A percentile compares a stretch with the other conserved stretches of the same genome.
phyloP scores from a whole-genome alignment of 2,888 invertebrate genomes.

The Lasioglossum villosulum region DNA sequence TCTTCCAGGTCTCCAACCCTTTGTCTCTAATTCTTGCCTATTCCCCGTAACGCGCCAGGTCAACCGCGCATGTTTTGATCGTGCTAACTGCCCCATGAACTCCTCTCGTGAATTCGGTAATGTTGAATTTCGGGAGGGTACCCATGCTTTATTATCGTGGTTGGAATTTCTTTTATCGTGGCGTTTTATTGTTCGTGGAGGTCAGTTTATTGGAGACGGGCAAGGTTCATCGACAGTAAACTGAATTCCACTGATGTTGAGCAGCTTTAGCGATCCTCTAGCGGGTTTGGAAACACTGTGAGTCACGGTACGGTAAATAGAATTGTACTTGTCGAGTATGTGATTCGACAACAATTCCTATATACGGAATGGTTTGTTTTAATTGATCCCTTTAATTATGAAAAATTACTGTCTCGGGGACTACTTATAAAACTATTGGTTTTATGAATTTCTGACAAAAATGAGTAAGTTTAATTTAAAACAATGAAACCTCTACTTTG shows the following conservation, averaged over 20 bases:
- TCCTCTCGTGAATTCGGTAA: background rate
- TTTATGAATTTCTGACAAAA: background rate
- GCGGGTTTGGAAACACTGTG: background rate
- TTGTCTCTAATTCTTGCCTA: conserved; percentile 30
- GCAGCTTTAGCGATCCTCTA: background rate
- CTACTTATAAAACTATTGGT: background rate
- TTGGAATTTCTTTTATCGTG: background rate
- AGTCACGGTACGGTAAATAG: background rate
- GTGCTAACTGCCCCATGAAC: background rate
- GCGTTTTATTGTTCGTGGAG: background rate
- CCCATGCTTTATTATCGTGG: background rate
- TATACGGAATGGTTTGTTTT: background rate
- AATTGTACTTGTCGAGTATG: background rate
- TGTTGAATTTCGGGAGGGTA: background rate
- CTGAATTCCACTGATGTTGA: background rate
- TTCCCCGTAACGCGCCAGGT: background rate
- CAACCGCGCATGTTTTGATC: conserved; percentile 1
- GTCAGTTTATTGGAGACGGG: background rate
- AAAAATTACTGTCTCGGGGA: background rate
- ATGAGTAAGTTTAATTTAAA: background rate
- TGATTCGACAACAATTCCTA: background rate
- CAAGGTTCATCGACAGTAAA: background rate
- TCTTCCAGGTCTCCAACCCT: background rate
- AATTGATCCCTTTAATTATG: background rate
- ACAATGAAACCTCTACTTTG: background rate